Percentiles rank a stretch among this genome's conserved stretches.
phyloP scores from a whole-genome alignment of 2,797 vertebrate species.

The Tachyglossus aculeatus region DNA sequence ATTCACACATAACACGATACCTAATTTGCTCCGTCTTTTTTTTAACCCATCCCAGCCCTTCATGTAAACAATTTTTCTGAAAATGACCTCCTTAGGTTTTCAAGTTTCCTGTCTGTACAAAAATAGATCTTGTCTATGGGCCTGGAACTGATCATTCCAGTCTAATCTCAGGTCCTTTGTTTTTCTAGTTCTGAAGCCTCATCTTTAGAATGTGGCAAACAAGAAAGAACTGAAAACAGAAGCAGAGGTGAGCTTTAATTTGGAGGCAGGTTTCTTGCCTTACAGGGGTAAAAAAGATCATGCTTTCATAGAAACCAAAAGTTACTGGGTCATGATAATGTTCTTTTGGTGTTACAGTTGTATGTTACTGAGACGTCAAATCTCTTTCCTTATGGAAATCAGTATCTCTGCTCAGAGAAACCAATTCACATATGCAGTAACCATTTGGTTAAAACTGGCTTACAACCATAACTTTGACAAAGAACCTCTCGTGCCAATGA shows the following conservation, averaged over 20 bases:
- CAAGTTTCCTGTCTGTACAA: slow-evolving; percentile 31
- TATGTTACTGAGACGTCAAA: slow-evolving; percentile 52
- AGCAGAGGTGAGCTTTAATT: slow-evolving; percentile 36
- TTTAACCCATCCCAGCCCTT: slow-evolving; percentile 31
- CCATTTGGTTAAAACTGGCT: slow-evolving; percentile 63
- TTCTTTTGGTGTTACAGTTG: slow-evolving; percentile 39
- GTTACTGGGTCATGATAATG: slow-evolving; percentile 32
- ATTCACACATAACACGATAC: slow-evolving; percentile 46
- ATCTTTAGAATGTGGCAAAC: slow-evolving; percentile 18
- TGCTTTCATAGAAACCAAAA: slow-evolving; percentile 51
- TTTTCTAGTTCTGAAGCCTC: slow-evolving; percentile 16
- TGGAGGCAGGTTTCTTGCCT: slow-evolving; percentile 31
- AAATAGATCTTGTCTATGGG: slow-evolving; percentile 25
- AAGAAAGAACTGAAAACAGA: slow-evolving; percentile 34
- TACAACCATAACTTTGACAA: slow-evolving; percentile 54
- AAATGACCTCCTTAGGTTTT: slow-evolving; percentile 43
- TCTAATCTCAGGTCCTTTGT: slow-evolving; percentile 1
- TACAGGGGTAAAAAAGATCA: slow-evolving; percentile 43
- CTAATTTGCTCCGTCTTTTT: slow-evolving; percentile 25
- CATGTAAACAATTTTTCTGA: slow-evolving; percentile 48
- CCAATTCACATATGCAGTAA: slow-evolving; percentile 49
- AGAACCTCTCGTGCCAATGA: slow-evolving; percentile 57
- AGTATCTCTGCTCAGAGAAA: slow-evolving; percentile 40
- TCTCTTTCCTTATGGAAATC: slow-evolving; percentile 42
- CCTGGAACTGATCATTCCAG: slow-evolving; percentile 45